Evolutionary conservation across 2,888 invertebrate species (phyloP).

Genomic region (Xestia sexstrigata): DNA sequence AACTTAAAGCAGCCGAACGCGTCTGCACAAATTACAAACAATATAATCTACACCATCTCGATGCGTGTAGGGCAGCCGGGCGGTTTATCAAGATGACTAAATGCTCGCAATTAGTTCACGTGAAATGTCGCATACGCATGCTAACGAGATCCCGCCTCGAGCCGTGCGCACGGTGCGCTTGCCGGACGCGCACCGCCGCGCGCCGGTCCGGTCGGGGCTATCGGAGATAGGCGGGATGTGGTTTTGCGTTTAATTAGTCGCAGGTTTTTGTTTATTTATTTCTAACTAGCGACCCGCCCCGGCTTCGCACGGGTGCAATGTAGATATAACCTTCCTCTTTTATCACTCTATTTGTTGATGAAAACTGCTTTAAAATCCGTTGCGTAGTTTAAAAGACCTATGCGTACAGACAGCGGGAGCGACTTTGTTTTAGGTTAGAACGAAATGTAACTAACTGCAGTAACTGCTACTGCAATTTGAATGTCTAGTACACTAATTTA

Average conservation of each 20-base stretch:
- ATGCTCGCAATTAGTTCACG: slow-evolving; percentile 89
- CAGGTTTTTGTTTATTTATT: slow-evolving; percentile 4
- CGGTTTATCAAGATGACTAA: slow-evolving; percentile 90
- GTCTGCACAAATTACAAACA: slow-evolving; percentile 71
- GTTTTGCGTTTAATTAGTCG: slow-evolving; percentile 62
- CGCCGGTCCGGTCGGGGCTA: slow-evolving; percentile 61
- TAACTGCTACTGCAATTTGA: not conserved
- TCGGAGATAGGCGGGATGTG: slow-evolving; percentile 47
- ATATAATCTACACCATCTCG: slow-evolving; percentile 72
- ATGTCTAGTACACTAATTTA: not conserved
- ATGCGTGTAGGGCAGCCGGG: slow-evolving; percentile 80
- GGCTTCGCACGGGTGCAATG: too few relatives aligned
- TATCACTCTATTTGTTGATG: too few relatives aligned
- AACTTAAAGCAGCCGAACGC: slow-evolving; percentile 42
- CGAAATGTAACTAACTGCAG: not conserved
- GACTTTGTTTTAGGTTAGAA: not conserved
- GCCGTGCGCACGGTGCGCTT: slow-evolving; percentile 70
- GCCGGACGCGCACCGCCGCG: slow-evolving; percentile 64
- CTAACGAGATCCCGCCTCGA: slow-evolving; percentile 87
- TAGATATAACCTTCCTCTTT: too few relatives aligned
- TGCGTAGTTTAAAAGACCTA: too few relatives aligned
- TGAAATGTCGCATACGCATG: slow-evolving; percentile 90
- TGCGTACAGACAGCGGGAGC: too few relatives aligned
- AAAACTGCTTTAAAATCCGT: too few relatives aligned
- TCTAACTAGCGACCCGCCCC: not conserved